Evolutionary conservation across 2,888 invertebrate species (phyloP).

Genomic region (Lycaena phlaeas): DNA sequence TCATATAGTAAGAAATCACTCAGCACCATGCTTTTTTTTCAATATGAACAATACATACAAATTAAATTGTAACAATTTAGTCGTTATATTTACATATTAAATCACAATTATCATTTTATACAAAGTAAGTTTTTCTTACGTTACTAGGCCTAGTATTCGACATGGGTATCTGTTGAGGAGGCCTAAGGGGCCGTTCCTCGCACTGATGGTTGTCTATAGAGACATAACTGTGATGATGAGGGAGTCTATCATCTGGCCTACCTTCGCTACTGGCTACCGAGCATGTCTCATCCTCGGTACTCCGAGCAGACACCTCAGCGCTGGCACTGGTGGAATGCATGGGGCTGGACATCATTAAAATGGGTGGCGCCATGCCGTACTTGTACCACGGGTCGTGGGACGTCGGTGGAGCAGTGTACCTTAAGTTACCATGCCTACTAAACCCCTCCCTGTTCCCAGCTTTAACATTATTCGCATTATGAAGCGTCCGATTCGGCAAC

Average conservation of each 20-base stretch:
- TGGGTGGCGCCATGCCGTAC: slow-evolving; percentile 65
- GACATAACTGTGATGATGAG: slow-evolving; percentile 73
- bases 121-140: slow-evolving; percentile 68
- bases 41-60: not conserved
- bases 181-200: slow-evolving; percentile 63
- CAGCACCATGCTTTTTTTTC: slow-evolving; percentile 8
- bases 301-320: slow-evolving; percentile 75
- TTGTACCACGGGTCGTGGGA: slow-evolving; percentile 70
- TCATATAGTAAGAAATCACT: not conserved
- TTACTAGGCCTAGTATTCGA: slow-evolving; percentile 54
- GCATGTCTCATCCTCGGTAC: slow-evolving; percentile 76
- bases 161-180: slow-evolving; percentile 64
- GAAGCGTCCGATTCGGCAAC: slow-evolving; percentile 72
- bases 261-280: slow-evolving; percentile 72
- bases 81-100: slow-evolving; percentile 16
- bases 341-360: slow-evolving; percentile 75
- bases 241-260: slow-evolving; percentile 63
- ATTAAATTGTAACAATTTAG: slow-evolving; percentile 5
- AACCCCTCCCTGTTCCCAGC: slow-evolving; percentile 61
- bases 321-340: slow-evolving; percentile 73
- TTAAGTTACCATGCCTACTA: slow-evolving; percentile 61
- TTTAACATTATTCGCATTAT: slow-evolving; percentile 64
- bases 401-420: slow-evolving; percentile 68
- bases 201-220: slow-evolving; percentile 69
- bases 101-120: slow-evolving; percentile 39